Evolutionary conservation across 1,140 invertebrate genomes (phyloP), one percentile per base, ranked within the genome.

Genomic region (Drosophila kikkawai): DNA sequence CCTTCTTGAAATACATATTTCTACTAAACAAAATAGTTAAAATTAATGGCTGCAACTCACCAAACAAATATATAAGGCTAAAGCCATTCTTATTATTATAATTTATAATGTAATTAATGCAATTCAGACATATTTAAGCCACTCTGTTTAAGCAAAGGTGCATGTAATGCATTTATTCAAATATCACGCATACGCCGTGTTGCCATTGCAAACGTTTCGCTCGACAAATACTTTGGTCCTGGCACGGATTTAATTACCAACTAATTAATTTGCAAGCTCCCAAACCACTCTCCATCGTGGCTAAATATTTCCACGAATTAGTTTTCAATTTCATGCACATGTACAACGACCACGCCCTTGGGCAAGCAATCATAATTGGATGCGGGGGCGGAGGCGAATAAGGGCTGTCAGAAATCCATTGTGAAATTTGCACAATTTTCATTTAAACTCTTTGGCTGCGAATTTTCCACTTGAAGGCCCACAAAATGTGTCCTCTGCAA

Each of bases 281-380:
- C n/a, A 13, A 41, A 11, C 19, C 47, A 44, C n/a, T 59, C 44
- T 36, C 32, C 57, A 57, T 37, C 17, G 12, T 36, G 11, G 17
- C 29, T 53, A 57, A 75, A 61, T 50, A 69, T 78, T 50, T 39
- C 41, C 37, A 39, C 47, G 63, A 45, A 71, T 76, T 79, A 65
- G 80, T 64, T 80, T 75, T 79, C 80, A 82, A 83, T 73, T 77
- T 57, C 53, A 60, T 36, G 41, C 42, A 56, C 50, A 37, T 58
- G 34, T 60, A 42, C 34, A 36, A 8, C 41, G 32, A 45, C 41
- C 63, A 76, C 39, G 39, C 44, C 73, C 59, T 34, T 47, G 32
- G 50, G 60, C 73, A 9, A 19, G 29, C 11, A 26, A 41, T 75
- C 42, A 41, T 63, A 37, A 45, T n/a, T 65, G 66, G n/a, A 36